These are phyloP conservation scores for Drosophila lacicola DNA, from an alignment of 2,888 invertebrate species.

Conservation along the genomic window DNA sequence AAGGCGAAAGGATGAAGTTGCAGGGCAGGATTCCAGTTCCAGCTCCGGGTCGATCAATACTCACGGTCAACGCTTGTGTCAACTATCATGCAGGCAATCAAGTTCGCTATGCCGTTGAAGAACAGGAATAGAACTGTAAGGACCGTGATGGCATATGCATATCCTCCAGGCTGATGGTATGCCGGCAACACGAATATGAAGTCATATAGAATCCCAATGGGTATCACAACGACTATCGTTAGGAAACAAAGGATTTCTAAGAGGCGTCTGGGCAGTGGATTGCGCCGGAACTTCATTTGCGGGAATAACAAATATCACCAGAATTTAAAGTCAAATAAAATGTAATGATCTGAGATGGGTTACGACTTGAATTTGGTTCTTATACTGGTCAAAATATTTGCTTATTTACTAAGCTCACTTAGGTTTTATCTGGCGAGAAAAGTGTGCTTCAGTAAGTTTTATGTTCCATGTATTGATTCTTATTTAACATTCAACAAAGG, in stretches of 20 bases:
- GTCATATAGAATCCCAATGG: background rate
- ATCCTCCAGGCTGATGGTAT: background rate
- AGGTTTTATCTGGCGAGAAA: too few species aligned
- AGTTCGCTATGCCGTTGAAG: background rate
- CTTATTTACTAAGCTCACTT: too few species aligned
- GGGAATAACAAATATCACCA: background rate
- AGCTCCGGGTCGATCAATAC: background rate
- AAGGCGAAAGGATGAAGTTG: too few species aligned
- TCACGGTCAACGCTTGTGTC: slow-evolving; percentile 1
- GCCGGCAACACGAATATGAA: slow-evolving; percentile 1
- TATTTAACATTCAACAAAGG: too few species aligned
- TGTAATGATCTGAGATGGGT: too few species aligned
- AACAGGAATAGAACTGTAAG: background rate
- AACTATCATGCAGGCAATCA: background rate
- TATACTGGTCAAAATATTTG: too few species aligned
- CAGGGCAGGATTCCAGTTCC: background rate
- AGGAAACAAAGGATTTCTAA: background rate
- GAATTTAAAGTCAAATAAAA: too few species aligned
- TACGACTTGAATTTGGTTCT: too few species aligned
- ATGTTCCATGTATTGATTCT: too few species aligned
- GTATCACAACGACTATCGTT: background rate
- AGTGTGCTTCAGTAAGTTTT: too few species aligned
- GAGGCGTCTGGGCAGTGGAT: background rate
- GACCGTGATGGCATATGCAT: background rate
- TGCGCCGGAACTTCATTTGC: slow-evolving; percentile 3